Conservation (phyloP, 2,888 invertebrate species). For the Eupsilia transversa region DNA sequence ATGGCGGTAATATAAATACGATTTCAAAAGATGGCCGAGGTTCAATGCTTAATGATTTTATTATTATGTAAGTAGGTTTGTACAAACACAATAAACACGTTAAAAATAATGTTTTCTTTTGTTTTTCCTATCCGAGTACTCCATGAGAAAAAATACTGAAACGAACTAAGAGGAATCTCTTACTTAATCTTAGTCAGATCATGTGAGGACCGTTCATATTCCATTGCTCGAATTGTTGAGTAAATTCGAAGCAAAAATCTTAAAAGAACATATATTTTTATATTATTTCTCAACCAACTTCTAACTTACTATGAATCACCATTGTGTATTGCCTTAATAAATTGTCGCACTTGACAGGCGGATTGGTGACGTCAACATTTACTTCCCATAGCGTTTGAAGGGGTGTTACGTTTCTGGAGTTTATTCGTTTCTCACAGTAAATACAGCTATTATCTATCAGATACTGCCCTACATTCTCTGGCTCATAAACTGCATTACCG, state of each 20-base stretch:
- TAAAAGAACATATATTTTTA: too few species aligned
- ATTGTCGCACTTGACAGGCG: constrained; percentile 8
- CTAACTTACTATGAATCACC: constrained; percentile 1
- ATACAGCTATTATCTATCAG: neutral
- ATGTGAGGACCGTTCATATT: neutral
- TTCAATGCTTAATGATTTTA: too few species aligned
- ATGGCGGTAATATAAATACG: neutral
- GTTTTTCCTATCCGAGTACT: too few species aligned
- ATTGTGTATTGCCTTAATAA: constrained; percentile 9
- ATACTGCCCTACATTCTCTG: constrained; percentile 10
- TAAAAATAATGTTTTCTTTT: neutral
- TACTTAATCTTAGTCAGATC: too few species aligned
- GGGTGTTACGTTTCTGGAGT: constrained; percentile 11
- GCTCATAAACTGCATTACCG: constrained; percentile 16
- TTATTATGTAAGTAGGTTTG: too few species aligned
- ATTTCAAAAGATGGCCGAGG: too few species aligned
- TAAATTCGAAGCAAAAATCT: neutral
- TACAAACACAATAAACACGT: too few species aligned
- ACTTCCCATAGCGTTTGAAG: constrained; percentile 4
- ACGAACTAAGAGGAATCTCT: too few species aligned
- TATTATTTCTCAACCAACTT: constrained; percentile 3
- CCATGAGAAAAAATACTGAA: too few species aligned
- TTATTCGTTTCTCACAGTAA: constrained; percentile 5
- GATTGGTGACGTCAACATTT: constrained; percentile 44
- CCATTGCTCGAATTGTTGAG: neutral